Evolutionary conservation across 2,113 vertebrate species (phyloP).

Genomic region (Heterocephalus glaber): DNA sequence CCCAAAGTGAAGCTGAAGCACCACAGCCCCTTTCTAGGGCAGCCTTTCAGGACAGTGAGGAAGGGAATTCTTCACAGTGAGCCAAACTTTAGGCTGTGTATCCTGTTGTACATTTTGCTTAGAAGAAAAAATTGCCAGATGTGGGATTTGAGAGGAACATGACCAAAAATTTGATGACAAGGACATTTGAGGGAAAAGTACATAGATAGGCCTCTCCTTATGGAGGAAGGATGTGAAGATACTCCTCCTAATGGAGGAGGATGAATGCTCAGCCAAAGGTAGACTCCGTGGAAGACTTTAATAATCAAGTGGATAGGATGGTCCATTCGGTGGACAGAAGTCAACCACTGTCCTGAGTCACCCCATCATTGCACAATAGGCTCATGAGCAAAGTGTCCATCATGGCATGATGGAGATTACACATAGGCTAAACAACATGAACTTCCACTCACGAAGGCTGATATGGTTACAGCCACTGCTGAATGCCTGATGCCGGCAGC

Average conservation of each 20-base stretch:
- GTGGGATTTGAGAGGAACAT: not conserved
- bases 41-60: not conserved
- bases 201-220: not conserved
- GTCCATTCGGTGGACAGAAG: not conserved
- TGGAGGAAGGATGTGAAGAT: not conserved
- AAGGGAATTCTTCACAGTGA: not conserved
- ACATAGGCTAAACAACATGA: not conserved
- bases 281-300: not conserved
- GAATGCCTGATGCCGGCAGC: not conserved
- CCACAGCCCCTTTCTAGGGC: not conserved
- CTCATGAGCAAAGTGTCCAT: not conserved
- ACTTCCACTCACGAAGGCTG: not conserved
- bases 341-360: not conserved
- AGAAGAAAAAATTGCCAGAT: not conserved
- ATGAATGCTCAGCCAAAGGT: not conserved
- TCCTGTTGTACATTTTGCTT: not conserved
- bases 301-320: not conserved
- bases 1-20: not conserved
- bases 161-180: not conserved
- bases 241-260: not conserved
- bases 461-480: not conserved
- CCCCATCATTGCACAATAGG: not conserved
- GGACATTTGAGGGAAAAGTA: not conserved
- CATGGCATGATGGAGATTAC: not conserved
- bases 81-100: not conserved